Base-by-base conservation (phyloP, 2,797 vertebrate species). In the Anguilla pacifica region DNA sequence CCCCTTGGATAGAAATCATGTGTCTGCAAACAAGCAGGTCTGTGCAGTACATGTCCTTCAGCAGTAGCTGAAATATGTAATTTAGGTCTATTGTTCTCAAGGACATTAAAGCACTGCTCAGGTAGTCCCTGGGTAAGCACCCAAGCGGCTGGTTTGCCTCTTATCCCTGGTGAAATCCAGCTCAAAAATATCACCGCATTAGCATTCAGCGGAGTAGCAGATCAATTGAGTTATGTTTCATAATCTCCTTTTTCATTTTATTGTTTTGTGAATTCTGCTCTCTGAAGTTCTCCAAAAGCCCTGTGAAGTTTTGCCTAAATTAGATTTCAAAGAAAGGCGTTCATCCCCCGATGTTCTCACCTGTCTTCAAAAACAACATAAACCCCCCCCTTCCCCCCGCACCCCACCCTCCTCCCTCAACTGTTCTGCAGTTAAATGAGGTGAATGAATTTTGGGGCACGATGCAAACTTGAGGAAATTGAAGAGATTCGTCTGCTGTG, bases 261-360 rank as follows among this genome's bases (percentile, higher is more conserved):
- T 90, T 88, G 9, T 77, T 90, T 92, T 91, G 74, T 87, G 87
- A 85, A 89, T 77, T 64, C 72, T 92, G 92, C 91, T 81, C 90
- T 94, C 93, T 94, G 92, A 94, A 94, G 95, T 88, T 92, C 91
- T 82, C 39, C 46, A 6, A 84, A 35, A 31, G 55, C 55, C 90
- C 89, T 89, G 87, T 93, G 92, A 85, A 39, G 55, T 43, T 59
- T 39, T 39, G 53, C 53, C 55, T 64, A 64, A 84, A 85, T 85
- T 85, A 85, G 53, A 85, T 85, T 85, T 85, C 31, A 61, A 25
- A 85, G 84, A 85, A 22, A 85, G 57, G 17, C 39, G 10, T 46
- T 39, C 77, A 22, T 49, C 77, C 77, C 43, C 43, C 9, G 43
- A 81, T 49, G 77, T 49, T 81, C 77, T 49, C 77, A 81, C 77